Base-by-base conservation (phyloP, 2,888 invertebrate species). In the Lochmaea crataegi region DNA sequence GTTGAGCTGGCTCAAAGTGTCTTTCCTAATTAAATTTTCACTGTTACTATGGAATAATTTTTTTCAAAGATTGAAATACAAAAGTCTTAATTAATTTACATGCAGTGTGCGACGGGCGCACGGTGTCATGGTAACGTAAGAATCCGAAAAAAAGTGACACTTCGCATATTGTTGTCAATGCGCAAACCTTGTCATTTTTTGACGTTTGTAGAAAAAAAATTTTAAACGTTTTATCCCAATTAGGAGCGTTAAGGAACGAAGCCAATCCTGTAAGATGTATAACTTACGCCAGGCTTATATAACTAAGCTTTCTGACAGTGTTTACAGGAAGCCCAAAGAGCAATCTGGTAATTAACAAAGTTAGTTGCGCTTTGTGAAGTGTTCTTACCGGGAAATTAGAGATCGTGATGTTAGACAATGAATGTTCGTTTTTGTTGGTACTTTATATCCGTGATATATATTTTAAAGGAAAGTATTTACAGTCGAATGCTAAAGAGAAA, bases 301-400 rank as follows among this genome's bases (percentile, higher is more conserved):
- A 72, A 68, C 69, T 60, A 65, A 73, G 69, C 73, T 73, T 69
- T 65, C 69, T 64, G 60, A 65, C 63, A 60, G 60, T 69, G 73
- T 73, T 69, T 73, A 73, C 65, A 60, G 68, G 69, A 61, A 73
- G 65, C 57, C 73, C 56, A 69, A 69, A 73, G 65, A 68, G 68
- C 68, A 65, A 73, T 73, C 73, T 65, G 60, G 73, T 73, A 73
- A 73, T 73, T 73, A 73, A 73, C 68, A 65, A 73, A 73, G 65
- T 73, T 69, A 65, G 73, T 73, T 73, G 63, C 69, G 65, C 73
- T 73, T 73, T 73, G 69, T 73, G 65, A 60, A 73, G 65, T 61
- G 68, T 69, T 73, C 73, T 73, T 69, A 65, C 65, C 56, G 68
- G 58, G 60, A 65, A 68, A 69, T 69, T 73, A 58, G 73, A 64